Percentiles rank a stretch among this genome's conserved stretches.
phyloP scores from a whole-genome alignment of 2,888 invertebrate genomes.

The Geotrupes spiniger region DNA sequence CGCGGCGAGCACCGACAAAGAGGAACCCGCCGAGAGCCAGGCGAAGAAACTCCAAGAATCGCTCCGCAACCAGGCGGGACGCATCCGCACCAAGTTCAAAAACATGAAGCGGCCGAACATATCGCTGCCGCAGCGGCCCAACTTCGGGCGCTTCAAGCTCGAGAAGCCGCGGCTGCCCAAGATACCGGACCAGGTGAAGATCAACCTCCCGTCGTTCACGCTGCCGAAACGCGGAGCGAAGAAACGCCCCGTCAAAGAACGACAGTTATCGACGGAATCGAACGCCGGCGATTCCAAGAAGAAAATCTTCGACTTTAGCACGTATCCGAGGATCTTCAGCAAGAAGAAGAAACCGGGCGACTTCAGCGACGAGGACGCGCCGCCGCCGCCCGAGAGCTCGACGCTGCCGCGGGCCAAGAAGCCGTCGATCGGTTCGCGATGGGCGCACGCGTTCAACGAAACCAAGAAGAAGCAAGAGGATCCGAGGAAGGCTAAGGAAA shows the following conservation, averaged over 20 bases:
- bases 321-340: constrained; percentile 71
- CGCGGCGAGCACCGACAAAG: constrained; percentile 25
- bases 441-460: constrained; percentile 46
- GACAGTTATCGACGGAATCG: constrained; percentile 53
- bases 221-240: constrained; percentile 48
- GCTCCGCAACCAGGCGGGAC: constrained; percentile 68
- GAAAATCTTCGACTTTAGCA: constrained; percentile 69
- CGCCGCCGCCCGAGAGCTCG: constrained; percentile 65
- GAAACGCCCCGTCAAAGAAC: constrained; percentile 45
- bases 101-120: constrained; percentile 56
- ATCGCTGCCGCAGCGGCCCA: constrained; percentile 58
- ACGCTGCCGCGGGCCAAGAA: constrained; percentile 59
- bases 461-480: constrained; percentile 35
- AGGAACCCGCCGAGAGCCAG: constrained; percentile 39
- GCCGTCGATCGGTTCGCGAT: constrained; percentile 49
- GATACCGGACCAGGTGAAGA: constrained; percentile 61
- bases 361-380: constrained; percentile 51
- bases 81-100: constrained; percentile 59
- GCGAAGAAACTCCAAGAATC: constrained; percentile 60
- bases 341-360: constrained; percentile 49
- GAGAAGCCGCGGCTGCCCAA: constrained; percentile 62
- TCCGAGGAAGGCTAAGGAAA: constrained; percentile 32
- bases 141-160: constrained; percentile 51
- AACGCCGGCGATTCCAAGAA: constrained; percentile 56
- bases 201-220: constrained; percentile 58